Conservation (phyloP, 2,113 vertebrate genomes). For the Glareola pratincola region DNA sequence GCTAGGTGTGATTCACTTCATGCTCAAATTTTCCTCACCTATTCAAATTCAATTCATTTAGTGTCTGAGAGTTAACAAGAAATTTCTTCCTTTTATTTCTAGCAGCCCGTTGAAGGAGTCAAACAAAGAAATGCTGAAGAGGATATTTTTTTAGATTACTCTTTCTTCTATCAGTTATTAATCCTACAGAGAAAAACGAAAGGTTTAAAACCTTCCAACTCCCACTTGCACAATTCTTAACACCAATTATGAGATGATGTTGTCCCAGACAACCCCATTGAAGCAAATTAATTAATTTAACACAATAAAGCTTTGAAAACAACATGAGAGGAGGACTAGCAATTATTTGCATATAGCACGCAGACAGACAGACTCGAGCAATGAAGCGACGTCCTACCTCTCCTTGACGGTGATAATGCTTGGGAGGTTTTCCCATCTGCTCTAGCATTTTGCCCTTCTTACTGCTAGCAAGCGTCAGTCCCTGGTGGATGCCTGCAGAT, state of each 20-base stretch:
- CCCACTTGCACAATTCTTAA: not conserved
- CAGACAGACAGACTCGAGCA: not conserved
- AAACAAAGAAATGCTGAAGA: not conserved
- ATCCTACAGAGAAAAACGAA: not conserved
- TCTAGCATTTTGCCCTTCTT: conserved; percentile 87
- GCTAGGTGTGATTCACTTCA: not conserved
- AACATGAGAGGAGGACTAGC: not conserved
- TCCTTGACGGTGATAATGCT: conserved; percentile 55
- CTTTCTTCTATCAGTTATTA: not conserved
- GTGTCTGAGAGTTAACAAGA: not conserved
- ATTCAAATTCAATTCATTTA: not conserved
- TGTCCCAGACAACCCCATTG: not conserved
- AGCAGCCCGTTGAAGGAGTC: not conserved
- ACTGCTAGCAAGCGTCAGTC: conserved; percentile 74
- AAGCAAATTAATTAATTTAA: not conserved
- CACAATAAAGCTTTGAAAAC: not conserved
- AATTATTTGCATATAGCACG: not conserved
- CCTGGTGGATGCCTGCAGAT: conserved; percentile 75
- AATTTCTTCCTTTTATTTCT: not conserved
- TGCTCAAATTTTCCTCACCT: not conserved
- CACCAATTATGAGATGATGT: not conserved
- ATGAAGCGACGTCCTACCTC: conserved; percentile 23
- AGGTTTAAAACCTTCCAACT: not conserved
- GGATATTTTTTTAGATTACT: not conserved
- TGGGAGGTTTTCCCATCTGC: conserved; percentile 79